A percentile compares a stretch with the other conserved stretches of the same genome.
Evolutionary conservation across 2,888 invertebrate species (phyloP).

Genomic region (Prosopocoilus inquinatus): DNA sequence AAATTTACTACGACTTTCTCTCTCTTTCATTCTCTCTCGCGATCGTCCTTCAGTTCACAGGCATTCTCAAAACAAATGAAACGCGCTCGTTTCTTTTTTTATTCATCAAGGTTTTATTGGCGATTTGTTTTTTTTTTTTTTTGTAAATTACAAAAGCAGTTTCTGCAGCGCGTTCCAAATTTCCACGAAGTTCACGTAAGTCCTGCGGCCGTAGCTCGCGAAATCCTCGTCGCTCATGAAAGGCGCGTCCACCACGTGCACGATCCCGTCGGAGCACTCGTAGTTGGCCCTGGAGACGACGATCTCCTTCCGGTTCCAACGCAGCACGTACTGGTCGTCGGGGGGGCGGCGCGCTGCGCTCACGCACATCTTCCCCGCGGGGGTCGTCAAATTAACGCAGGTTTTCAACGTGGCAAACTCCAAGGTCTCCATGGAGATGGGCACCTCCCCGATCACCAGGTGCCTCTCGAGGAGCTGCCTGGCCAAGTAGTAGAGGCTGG

Average conservation of each 20-base stretch:
- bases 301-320: slow-evolving; percentile 76
- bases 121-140: too few species aligned
- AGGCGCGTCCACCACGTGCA: slow-evolving; percentile 87
- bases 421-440: slow-evolving; percentile 72
- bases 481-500: slow-evolving; percentile 71
- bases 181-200: slow-evolving; percentile 5
- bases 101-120: neutral
- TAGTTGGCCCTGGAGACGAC: slow-evolving; percentile 85
- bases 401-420: slow-evolving; percentile 57
- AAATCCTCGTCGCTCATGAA: slow-evolving; percentile 72
- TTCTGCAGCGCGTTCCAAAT: slow-evolving; percentile 14
- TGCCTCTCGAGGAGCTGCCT: slow-evolving; percentile 77
- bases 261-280: slow-evolving; percentile 90
- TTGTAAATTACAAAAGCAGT: neutral
- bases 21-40: neutral
- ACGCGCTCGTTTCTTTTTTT: neutral
- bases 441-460: slow-evolving; percentile 71
- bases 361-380: slow-evolving; percentile 18
- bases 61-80: neutral
- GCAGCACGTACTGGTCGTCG: slow-evolving; percentile 54
- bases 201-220: neutral
- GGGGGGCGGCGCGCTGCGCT: neutral
- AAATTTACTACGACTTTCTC: neutral
- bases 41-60: neutral
- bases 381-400: slow-evolving; percentile 18